Percentiles rank a stretch among this genome's conserved stretches.
Conservation (phyloP, 1,140 invertebrate genomes). For the Lithobius niger region DNA sequence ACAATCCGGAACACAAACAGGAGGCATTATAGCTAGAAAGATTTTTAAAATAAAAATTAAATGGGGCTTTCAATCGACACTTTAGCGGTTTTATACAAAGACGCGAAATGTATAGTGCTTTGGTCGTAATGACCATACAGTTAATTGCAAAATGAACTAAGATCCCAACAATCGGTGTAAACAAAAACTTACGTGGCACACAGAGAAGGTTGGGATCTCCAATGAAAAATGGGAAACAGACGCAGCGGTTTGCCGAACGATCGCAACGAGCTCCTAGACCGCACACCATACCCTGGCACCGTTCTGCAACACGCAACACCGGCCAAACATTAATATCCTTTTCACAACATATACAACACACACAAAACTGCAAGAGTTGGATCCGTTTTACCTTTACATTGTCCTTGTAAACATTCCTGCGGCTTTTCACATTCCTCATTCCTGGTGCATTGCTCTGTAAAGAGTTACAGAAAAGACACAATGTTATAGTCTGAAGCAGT, state of each 20-base stretch:
- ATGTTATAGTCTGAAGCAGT: background rate
- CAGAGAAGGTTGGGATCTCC: conserved; percentile 77
- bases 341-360: too few species aligned
- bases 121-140: background rate
- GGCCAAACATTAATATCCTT: too few species aligned
- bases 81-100: too few species aligned
- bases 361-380: too few species aligned
- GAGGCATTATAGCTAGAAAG: conserved; percentile 50
- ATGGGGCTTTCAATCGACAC: too few species aligned
- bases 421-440: conserved; percentile 46
- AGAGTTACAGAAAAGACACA: background rate
- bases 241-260: conserved; percentile 58
- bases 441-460: background rate
- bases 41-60: background rate
- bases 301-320: conserved; percentile 33
- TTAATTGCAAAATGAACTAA: background rate
- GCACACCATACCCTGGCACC: conserved; percentile 69
- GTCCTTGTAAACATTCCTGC: conserved; percentile 64
- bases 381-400: conserved; percentile 56
- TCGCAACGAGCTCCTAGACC: conserved; percentile 70
- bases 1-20: conserved; percentile 62
- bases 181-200: conserved; percentile 64
- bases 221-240: conserved; percentile 71
- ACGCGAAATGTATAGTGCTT: too few species aligned
- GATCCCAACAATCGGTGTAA: background rate